A percentile compares a stretch with the other conserved stretches of the same genome.
Conservation (phyloP, 2,113 vertebrate species). For the Acrocephalus kingi region DNA sequence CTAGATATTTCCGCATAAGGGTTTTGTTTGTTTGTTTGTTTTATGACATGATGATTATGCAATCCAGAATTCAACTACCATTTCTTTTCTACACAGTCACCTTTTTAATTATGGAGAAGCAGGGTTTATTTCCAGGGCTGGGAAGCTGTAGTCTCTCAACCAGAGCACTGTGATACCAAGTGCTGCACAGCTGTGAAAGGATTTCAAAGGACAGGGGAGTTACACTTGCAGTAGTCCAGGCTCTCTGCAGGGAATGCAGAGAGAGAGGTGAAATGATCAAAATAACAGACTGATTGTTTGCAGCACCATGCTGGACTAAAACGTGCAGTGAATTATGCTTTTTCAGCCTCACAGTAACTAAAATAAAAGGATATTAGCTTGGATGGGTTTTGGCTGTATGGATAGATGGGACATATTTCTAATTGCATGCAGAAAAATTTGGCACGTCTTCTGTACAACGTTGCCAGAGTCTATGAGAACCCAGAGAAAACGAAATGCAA, state of each 20-base stretch:
- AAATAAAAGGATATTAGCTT: not conserved
- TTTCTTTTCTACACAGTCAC: not conserved
- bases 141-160: not conserved
- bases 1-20: not conserved
- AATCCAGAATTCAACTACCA: not conserved
- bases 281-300: not conserved
- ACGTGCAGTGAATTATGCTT: not conserved
- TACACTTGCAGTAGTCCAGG: not conserved
- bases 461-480: not conserved
- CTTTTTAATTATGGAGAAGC: not conserved
- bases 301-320: constrained; percentile 1
- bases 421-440: not conserved
- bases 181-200: not conserved
- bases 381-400: not conserved
- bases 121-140: not conserved
- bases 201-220: not conserved
- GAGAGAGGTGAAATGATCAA: not conserved
- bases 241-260: not conserved
- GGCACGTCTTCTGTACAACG: not conserved
- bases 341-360: not conserved
- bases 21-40: not conserved
- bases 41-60: not conserved
- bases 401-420: not conserved
- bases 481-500: not conserved
- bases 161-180: accelerated